Base-by-base conservation (phyloP, 2,888 invertebrate species). In the Tridacna gigas region DNA sequence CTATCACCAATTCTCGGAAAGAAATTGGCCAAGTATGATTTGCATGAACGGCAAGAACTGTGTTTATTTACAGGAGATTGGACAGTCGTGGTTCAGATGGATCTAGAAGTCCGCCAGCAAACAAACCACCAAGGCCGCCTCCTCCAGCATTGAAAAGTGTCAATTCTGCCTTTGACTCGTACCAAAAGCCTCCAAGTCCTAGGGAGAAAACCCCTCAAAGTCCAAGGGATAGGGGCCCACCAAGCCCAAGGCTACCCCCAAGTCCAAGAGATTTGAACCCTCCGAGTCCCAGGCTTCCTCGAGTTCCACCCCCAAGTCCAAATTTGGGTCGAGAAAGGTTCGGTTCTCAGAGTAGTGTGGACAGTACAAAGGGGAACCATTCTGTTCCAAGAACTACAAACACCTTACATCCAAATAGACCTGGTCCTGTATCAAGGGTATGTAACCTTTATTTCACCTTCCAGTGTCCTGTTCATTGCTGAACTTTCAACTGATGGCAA, bases 101-200 rank as follows among this genome's bases (percentile, higher is more conserved):
- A 20, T 71, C 71, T 3, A 67, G 84, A 61, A 89, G 89, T 67
- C 88, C 89, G 12, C 89, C 90, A 9, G 79, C 82, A 22, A 85
- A 79, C 20, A 61, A 88, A n/a, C 86, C 89, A n/a, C 89, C 83
- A 60, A 78, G 90, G 22, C 90, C 89, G 7, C 89, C 88, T 13
- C 88, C 86, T 60, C 90, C 90, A 0, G 83, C 90, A 2, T 88
- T 86, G 65, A 88, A 89, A 79, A 91, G 90, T 80, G 83, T 89
- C 56, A 90, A 90, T 82, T 91, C 91, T 45, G 90, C 89, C 3
- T 90, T 91, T 83, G 92, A 92, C 69, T 81, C 87, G 0, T 90
- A 90, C 71, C 91, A 92, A 83, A 91, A 90, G 80, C 82, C 88
- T n/a, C 85, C 84, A 26, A 86, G 85, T 56, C 89, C 89, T 2